A percentile compares a stretch with the other conserved stretches of the same genome.
Evolutionary conservation across 2,888 invertebrate genomes (phyloP).

Genomic region (Drosophila infuscata): DNA sequence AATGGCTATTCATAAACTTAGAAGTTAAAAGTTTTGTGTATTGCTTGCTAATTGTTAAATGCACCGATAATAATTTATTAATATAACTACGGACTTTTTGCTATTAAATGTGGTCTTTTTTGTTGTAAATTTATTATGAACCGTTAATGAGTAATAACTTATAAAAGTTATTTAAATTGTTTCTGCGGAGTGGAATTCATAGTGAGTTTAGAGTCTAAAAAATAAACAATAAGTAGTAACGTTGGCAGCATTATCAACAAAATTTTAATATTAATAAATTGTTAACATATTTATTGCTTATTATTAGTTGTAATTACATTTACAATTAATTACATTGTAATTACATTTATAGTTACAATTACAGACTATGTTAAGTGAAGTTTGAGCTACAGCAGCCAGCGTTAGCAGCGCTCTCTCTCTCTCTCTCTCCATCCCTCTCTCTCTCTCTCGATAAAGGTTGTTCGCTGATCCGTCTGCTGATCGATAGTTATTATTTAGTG

Average conservation of each 20-base stretch:
- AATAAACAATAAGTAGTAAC: not conserved
- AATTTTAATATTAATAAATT: not conserved
- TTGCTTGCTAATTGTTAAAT: not conserved
- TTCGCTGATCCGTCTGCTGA: no score
- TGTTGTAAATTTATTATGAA: not conserved
- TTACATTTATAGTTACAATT: no score
- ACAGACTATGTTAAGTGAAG: not conserved
- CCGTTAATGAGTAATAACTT: not conserved
- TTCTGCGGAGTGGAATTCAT: not conserved
- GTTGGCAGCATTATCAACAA: not conserved
- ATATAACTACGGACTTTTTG: not conserved
- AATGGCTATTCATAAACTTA: not conserved
- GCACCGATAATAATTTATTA: not conserved
- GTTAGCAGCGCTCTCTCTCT: not conserved
- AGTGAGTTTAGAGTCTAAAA: not conserved
- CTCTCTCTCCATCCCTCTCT: not conserved
- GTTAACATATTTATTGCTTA: not conserved
- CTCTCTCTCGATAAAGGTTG: no score
- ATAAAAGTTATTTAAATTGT: not conserved
- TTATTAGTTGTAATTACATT: no score
- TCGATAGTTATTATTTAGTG: not conserved
- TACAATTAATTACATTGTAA: no score
- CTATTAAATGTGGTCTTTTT: not conserved
- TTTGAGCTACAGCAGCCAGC: not conserved
- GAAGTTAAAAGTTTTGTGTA: not conserved